Conservation (phyloP, 2,113 vertebrate species). For the Cyprinus carpio region DNA sequence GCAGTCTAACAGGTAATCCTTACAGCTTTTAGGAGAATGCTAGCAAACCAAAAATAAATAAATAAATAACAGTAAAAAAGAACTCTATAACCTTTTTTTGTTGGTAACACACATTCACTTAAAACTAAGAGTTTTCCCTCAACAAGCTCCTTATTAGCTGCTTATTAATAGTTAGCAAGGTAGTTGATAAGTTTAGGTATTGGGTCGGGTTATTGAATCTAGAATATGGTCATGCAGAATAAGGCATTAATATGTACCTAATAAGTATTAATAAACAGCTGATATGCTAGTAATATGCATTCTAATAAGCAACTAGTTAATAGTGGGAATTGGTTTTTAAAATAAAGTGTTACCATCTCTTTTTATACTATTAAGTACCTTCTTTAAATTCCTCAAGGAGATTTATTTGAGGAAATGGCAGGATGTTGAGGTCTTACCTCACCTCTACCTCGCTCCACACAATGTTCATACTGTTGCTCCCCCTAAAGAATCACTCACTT, state of each 20-base stretch:
- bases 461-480: conserved; percentile 23
- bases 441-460: neutral
- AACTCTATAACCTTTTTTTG: no score
- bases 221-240: neutral
- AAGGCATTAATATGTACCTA: neutral
- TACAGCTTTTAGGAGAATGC: no score
- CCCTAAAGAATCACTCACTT: neutral
- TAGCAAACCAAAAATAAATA: no score
- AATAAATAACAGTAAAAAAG: no score
- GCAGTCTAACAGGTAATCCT: no score
- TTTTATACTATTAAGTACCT: neutral
- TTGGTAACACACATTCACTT: no score
- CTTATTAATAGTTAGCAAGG: neutral
- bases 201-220: neutral
- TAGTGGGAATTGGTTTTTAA: neutral
- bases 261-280: neutral
- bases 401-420: neutral
- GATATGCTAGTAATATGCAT: neutral
- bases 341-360: neutral
- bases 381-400: neutral
- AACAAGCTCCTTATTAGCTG: no score
- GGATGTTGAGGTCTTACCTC: neutral
- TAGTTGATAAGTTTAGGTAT: neutral
- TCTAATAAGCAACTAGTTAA: neutral
- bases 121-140: no score